Evolutionary conservation across 2,113 vertebrate genomes (phyloP), one percentile per base, ranked within the genome.

Genomic region (Scatophagus argus): DNA sequence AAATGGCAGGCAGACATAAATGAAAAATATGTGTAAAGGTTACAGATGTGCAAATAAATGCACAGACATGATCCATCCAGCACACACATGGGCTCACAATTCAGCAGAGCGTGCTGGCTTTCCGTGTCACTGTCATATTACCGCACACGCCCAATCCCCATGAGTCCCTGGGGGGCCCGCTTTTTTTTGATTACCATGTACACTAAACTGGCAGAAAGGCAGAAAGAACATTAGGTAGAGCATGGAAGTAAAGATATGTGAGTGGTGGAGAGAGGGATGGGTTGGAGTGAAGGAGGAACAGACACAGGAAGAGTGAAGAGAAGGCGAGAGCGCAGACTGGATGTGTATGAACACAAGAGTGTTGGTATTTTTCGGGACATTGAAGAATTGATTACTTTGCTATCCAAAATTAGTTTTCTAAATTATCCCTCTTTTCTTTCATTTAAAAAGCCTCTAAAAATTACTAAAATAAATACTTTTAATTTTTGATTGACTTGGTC

Each of bases 81-180:
- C 74, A 69, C 79, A 83, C 89, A 89, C 68, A 82, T 49, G 64
- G 60, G 62, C 64, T 69, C 58, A 46, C 32, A 66, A 41, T 61
- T 77, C 80, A 86, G 74, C 83, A 74, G 82, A 76, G 81, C 73
- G 8, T 65, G 79, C 76, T 43, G 68, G 58, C 84, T 91, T 91
- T 90, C 88, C 82, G 81, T 91, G 86, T 91, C 91, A 92, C 85
- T 86, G 92, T 86, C 78, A 83, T 77, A 72, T 89, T 79, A 81
- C 67, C 36, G 60, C 83, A 78, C 86, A 89, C 64, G 49, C 60
- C 77, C 86, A 74, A 83, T 73, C 60, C 73, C 70, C 67, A 59
- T 11, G 44, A 55, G 56, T 84, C 80, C 77, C 83, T 0, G 1
- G 73, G 75, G 72, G 62, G 64, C 46, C 67, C 3, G 74, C 34